phyloP scores from a whole-genome alignment of 1,140 invertebrate species.

The Zaprionus tsacasi region DNA sequence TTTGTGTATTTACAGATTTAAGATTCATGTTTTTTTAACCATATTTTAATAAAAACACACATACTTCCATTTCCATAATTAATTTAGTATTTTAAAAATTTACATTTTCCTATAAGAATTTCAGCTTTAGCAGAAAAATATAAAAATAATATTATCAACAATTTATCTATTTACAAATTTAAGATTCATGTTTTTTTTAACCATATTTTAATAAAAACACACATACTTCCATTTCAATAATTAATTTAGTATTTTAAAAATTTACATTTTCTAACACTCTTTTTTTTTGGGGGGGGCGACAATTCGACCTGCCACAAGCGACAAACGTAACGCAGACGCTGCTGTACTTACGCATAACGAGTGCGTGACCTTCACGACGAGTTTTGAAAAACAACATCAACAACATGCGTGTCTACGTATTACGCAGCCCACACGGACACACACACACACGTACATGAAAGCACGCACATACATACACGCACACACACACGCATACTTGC shows the following conservation, averaged over 20 bases:
- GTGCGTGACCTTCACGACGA: conserved; percentile 72
- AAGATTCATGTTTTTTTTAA: no score
- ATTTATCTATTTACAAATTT: no score
- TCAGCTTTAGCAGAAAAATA: no score
- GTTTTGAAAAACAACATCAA: conserved; percentile 70
- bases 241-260: background rate
- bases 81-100: no score
- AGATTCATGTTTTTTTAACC: no score
- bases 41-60: no score
- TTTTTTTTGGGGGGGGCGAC: conserved; percentile 2
- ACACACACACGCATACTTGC: background rate
- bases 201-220: no score
- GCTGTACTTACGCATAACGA: conserved; percentile 71
- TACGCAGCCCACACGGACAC: conserved; percentile 12
- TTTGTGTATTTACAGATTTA: no score
- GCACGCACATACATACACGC: conserved; percentile 2
- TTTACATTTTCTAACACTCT: background rate
- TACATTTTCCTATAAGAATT: no score
- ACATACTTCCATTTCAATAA: background rate
- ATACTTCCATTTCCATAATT: no score
- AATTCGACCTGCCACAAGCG: conserved; percentile 31
- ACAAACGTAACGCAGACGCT: conserved; percentile 59
- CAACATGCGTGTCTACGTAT: conserved; percentile 15
- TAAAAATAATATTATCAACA: no score
- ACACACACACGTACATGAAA: background rate